These are phyloP conservation scores for Maniola jurtina DNA, from an alignment of 1,140 invertebrate species.

Conservation along the genomic window DNA sequence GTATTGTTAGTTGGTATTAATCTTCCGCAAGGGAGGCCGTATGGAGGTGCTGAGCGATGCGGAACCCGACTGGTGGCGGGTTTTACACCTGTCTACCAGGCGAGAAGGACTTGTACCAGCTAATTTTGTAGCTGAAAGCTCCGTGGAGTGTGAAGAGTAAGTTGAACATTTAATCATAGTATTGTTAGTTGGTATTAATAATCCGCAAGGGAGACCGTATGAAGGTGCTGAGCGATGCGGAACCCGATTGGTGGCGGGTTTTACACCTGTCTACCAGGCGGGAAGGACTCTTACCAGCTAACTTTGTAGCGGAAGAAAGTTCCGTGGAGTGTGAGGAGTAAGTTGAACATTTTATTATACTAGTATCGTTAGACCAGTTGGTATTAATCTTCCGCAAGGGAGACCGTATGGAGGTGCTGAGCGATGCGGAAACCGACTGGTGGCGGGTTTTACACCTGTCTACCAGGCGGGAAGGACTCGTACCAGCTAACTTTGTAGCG, in stretches of 20 bases:
- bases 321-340: conserved; percentile 87
- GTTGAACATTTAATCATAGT: background rate
- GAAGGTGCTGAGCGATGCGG: too few species aligned
- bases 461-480: conserved; percentile 91
- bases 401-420: conserved; percentile 93
- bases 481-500: conserved; percentile 96
- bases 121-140: conserved; percentile 95
- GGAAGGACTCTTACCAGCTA: conserved; percentile 85
- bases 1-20: background rate
- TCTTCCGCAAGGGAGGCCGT: conserved; percentile 89
- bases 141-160: conserved; percentile 87
- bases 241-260: too few species aligned
- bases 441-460: conserved; percentile 94
- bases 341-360: background rate
- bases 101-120: conserved; percentile 94
- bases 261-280: too few species aligned
- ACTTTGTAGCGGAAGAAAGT: conserved; percentile 95
- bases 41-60: conserved; percentile 94
- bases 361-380: background rate
- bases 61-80: conserved; percentile 96
- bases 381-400: conserved; percentile 87
- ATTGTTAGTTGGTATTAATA: too few species aligned
- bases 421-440: conserved; percentile 95
- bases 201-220: too few species aligned
- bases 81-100: conserved; percentile 90